Conservation (phyloP, 2,113 vertebrate species). For the Capricornis sumatraensis region DNA sequence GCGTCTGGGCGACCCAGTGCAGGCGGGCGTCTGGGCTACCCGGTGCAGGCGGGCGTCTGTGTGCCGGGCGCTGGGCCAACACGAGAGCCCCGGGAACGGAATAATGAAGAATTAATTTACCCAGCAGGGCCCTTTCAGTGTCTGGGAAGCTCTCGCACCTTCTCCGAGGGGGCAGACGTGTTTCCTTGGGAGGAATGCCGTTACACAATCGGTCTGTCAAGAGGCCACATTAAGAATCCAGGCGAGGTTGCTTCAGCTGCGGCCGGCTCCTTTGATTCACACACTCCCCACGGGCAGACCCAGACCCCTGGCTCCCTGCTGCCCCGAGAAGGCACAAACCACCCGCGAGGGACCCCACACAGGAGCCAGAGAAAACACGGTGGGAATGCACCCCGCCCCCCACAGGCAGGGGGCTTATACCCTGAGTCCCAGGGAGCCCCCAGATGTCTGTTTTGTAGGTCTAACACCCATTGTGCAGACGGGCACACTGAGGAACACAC, state of each 20-base stretch:
- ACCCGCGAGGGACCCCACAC: not conserved
- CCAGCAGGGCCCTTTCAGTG: not conserved
- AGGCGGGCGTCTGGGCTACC: not conserved
- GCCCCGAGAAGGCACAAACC: not conserved
- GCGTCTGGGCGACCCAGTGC: rapidly evolving
- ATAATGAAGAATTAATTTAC: not conserved
- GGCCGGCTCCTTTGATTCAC: not conserved
- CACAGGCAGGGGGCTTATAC: rapidly evolving
- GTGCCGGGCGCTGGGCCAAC: not conserved
- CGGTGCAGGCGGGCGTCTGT: rapidly evolving
- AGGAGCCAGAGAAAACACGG: not conserved
- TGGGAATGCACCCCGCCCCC: rapidly evolving
- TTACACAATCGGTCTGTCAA: not conserved
- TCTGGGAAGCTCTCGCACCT: not conserved
- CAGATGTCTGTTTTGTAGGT: rapidly evolving
- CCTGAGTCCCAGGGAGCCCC: rapidly evolving
- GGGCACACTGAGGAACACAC: too few species aligned
- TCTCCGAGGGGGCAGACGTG: not conserved
- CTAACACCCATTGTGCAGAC: rapidly evolving
- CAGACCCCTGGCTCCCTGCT: not conserved
- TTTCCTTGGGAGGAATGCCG: not conserved
- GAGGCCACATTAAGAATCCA: not conserved
- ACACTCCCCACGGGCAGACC: not conserved
- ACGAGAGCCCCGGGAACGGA: rapidly evolving
- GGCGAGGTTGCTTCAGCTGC: not conserved